These are phyloP conservation scores for Pipistrellus kuhlii DNA, from an alignment of 2,797 vertebrate genomes.

Conservation along the genomic window DNA sequence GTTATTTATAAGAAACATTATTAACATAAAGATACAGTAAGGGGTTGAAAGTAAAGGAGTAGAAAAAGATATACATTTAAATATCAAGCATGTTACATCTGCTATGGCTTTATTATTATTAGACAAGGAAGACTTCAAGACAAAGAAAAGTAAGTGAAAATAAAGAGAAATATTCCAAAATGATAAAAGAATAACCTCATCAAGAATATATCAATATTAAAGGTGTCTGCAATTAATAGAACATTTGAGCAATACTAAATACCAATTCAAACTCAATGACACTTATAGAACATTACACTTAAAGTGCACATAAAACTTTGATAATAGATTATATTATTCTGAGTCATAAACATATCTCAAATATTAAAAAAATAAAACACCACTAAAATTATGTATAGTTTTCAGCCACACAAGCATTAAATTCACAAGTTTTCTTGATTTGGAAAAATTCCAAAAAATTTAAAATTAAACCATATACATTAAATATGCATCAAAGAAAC, in stretches of 20 bases:
- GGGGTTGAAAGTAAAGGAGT: neutral
- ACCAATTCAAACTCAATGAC: neutral
- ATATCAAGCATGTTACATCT: neutral
- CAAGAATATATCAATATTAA: neutral
- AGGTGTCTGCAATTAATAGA: neutral
- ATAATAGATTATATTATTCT: neutral
- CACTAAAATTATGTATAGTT: neutral
- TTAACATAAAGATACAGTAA: neutral
- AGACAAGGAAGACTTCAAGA: neutral
- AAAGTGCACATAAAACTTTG: neutral
- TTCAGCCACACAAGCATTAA: neutral
- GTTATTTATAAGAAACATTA: neutral
- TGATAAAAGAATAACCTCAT: neutral
- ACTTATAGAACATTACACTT: neutral
- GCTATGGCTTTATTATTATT: neutral
- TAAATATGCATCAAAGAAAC: neutral
- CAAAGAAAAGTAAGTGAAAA: neutral
- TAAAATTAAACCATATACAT: neutral
- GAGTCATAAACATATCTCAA: neutral
- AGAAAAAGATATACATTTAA: neutral
- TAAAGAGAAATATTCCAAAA: neutral
- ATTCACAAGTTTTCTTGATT: neutral
- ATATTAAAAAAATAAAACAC: neutral
- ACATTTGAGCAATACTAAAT: neutral
- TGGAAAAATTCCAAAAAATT: neutral